phyloP scores from a whole-genome alignment of 2,797 vertebrate species.

The Chromobotia macracanthus region DNA sequence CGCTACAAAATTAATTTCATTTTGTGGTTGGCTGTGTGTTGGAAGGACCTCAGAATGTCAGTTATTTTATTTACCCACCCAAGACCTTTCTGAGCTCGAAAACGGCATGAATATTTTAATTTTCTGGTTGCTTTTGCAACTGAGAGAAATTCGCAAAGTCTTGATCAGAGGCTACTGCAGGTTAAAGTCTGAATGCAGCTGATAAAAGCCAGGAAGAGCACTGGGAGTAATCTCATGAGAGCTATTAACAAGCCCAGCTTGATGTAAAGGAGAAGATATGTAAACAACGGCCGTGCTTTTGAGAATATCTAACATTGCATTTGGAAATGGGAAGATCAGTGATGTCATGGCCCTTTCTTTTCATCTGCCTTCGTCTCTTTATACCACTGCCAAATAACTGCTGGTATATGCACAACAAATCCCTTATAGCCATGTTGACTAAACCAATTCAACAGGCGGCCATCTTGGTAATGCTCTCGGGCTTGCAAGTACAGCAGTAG shows the following conservation, averaged over 20 bases:
- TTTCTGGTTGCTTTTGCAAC: conserved; percentile 9
- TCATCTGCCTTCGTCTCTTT: background rate
- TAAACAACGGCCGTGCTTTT: conserved; percentile 14
- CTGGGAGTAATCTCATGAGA: conserved; percentile 14
- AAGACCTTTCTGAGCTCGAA: conserved; percentile 11
- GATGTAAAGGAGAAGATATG: background rate
- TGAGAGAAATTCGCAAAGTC: background rate
- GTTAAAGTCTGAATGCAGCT: conserved; percentile 12
- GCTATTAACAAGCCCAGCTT: conserved; percentile 8
- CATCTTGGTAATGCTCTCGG: background rate
- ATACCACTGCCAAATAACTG: background rate
- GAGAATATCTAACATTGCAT: conserved; percentile 5
- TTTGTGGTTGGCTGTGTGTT: background rate
- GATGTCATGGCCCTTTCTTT: background rate
- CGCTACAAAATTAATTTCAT: conserved; percentile 10
- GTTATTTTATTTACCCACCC: background rate
- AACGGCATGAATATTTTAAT: background rate
- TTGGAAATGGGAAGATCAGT: background rate
- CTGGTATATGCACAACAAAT: background rate
- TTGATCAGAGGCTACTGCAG: conserved; percentile 18
- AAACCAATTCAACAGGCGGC: background rate
- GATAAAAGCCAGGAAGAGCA: conserved; percentile 20
- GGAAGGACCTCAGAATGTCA: background rate
- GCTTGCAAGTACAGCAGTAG: background rate
- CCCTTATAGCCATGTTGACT: background rate